Base-by-base conservation (phyloP, 30 jellyfish, hydroid and myxozoan genomes). In the Sanderia malayensis region DNA sequence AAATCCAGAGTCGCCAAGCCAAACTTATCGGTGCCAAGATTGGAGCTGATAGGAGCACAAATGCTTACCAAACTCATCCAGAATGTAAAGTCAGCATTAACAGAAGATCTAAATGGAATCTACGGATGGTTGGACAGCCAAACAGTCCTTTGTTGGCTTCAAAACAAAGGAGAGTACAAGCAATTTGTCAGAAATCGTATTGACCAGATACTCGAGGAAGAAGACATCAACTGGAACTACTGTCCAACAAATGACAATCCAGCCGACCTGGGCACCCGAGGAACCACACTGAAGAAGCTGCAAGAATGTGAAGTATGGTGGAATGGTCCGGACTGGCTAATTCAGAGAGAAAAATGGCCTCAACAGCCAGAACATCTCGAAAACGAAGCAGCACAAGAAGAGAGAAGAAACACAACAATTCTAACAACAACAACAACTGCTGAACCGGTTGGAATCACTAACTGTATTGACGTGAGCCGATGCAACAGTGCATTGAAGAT, bases 241-340 rank as follows among this genome's bases (percentile, higher is more conserved):
- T 58, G 31, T 31, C 32, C 80, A 7, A 61, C 83, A 58, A 25
- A 59, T 18, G 83, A 59, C 46, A 75, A 75, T 30, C 87, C 87
- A 37, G 87, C 87, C 20, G 87, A 75, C 34, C 4, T 75, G 19
- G 83, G 60, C 19, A 17, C 83, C 31, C 61, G 87, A 75, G 87
- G 87, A 58, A 75, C 77, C 44, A 58, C 80, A 11, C 70, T 55
- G 6, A n/a, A 72, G 8, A 34, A 72, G 24, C n/a, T n/a, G n/a
- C n/a, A n/a, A n/a, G n/a, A n/a, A n/a, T n/a, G n/a, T n/a, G n/a
- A n/a, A n/a, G n/a, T n/a, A n/a, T n/a, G n/a, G n/a, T n/a, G n/a
- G n/a, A n/a, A n/a, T n/a, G n/a, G n/a, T n/a, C n/a, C n/a, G 22
- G 41, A 23, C n/a, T 75, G 87, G 73, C 70, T 61, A 29, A 75